Evolutionary conservation across 2,113 vertebrate genomes (phyloP).

Genomic region (Macrotus californicus): DNA sequence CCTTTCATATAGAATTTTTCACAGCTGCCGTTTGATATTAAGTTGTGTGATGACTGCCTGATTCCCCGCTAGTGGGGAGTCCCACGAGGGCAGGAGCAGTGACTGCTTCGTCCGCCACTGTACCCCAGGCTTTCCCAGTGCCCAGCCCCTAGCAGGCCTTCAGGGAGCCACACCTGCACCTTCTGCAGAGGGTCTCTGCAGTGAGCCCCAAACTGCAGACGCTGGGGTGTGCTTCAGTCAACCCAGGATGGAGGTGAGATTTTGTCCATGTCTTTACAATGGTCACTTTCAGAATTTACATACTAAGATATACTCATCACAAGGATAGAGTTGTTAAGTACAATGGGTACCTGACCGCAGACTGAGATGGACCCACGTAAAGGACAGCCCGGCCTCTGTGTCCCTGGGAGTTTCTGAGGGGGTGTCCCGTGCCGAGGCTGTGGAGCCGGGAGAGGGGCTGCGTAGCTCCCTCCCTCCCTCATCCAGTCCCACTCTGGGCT

Average conservation of each 20-base stretch:
- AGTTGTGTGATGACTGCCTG: not conserved
- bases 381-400: not conserved
- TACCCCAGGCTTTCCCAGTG: not conserved
- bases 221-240: not conserved
- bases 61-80: not conserved
- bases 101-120: not conserved
- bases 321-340: not conserved
- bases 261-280: not conserved
- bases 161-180: not conserved
- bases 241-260: not conserved
- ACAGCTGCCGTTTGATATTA: not conserved
- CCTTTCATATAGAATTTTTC: not conserved
- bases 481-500: not conserved
- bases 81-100: not conserved
- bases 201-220: not conserved
- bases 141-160: not conserved
- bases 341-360: not conserved
- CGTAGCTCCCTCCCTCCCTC: not conserved
- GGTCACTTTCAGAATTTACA: not conserved
- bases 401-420: not conserved
- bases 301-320: not conserved
- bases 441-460: not conserved
- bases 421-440: not conserved
- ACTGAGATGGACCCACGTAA: not conserved
- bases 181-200: not conserved